Conservation (phyloP, 2,797 vertebrate genomes). For the Leucoraja ocellata region DNA sequence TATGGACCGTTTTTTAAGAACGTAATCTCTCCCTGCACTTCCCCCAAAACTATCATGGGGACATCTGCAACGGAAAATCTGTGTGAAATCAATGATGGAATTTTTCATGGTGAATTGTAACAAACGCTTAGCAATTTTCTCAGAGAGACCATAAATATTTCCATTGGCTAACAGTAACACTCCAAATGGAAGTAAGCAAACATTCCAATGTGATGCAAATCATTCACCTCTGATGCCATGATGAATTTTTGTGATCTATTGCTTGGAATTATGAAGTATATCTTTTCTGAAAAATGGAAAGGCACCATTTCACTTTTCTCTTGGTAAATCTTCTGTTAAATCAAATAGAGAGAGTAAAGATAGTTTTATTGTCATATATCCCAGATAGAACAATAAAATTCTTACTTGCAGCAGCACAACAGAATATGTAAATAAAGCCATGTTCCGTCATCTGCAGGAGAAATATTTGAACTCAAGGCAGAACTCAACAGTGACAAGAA, state of each 20-base stretch:
- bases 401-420: no score
- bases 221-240: not conserved
- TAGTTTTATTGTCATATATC: no score
- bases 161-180: not conserved
- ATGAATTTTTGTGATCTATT: not conserved
- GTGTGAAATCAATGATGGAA: not conserved
- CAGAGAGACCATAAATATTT: not conserved
- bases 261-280: not conserved
- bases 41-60: no score
- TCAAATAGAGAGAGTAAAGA: not conserved
- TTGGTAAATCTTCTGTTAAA: not conserved
- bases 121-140: not conserved
- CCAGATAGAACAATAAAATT: no score
- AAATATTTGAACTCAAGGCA: slow-evolving; percentile 96
- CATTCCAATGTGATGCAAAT: not conserved
- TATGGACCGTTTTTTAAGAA: no score
- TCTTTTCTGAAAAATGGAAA: not conserved
- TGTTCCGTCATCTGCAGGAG: slow-evolving; percentile 58
- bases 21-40: no score
- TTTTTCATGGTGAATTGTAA: not conserved
- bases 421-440: no score
- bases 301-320: not conserved
- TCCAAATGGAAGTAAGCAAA: not conserved
- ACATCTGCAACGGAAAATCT: not conserved
- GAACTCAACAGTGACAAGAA: slow-evolving; percentile 98